A percentile compares a stretch with the other conserved stretches of the same genome.
phyloP scores from a whole-genome alignment of 2,113 vertebrate genomes.

The Onychostoma macrolepis region DNA sequence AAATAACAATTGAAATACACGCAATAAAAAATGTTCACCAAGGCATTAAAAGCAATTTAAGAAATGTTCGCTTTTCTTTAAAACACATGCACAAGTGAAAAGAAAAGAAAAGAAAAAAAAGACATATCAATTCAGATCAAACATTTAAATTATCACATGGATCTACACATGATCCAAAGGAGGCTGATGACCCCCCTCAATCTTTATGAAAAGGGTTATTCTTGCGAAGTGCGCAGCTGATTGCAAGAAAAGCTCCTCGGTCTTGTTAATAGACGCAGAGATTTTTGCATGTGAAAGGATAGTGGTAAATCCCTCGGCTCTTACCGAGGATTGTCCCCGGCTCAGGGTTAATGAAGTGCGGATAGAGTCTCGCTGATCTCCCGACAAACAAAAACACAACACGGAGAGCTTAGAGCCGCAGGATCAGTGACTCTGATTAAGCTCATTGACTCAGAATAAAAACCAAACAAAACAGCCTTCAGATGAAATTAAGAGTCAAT shows the following conservation, averaged over 20 bases:
- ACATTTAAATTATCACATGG: slow-evolving; percentile 21
- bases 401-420: slow-evolving; percentile 89
- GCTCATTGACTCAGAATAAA: slow-evolving; percentile 94
- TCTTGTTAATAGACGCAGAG: slow-evolving; percentile 73
- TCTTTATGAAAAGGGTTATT: slow-evolving; percentile 67
- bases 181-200: slow-evolving; percentile 57
- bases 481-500: slow-evolving; percentile 98
- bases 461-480: slow-evolving; percentile 90
- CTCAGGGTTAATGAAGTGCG: slow-evolving; percentile 99
- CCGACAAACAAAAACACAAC: slow-evolving; percentile 90
- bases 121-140: slow-evolving; percentile 2
- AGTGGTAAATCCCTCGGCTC: slow-evolving; percentile 85
- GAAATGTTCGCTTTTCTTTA: background rate
- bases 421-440: slow-evolving; percentile 98
- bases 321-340: slow-evolving; percentile 83
- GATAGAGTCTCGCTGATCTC: slow-evolving; percentile 90
- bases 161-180: slow-evolving; percentile 33
- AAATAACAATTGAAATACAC: background rate
- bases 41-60: background rate
- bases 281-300: slow-evolving; percentile 94
- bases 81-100: too few species aligned
- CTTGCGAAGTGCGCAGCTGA: slow-evolving; percentile 86
- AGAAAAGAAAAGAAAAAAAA: too few species aligned
- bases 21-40: background rate
- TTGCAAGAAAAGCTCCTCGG: slow-evolving; percentile 73